Percentiles rank a stretch among this genome's conserved stretches.
Evolutionary conservation across 2,888 invertebrate genomes (phyloP).

Genomic region (Branchipolynoe longqiensis): DNA sequence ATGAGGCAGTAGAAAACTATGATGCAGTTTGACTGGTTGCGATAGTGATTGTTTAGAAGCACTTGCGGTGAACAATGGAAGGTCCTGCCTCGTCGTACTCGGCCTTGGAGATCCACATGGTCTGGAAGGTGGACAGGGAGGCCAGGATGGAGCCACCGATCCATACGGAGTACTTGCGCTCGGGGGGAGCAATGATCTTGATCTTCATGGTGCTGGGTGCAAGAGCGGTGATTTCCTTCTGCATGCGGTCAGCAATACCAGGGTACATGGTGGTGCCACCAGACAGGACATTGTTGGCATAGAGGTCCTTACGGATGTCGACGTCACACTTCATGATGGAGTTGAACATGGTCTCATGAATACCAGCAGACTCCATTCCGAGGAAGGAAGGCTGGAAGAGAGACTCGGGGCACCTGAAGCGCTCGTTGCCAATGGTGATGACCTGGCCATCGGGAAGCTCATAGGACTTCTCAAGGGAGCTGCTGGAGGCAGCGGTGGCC

Average conservation of each 20-base stretch:
- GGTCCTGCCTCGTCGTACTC: conserved; percentile 98
- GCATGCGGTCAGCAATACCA: conserved; percentile 98
- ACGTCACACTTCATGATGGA: conserved; percentile 80
- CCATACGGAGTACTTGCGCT: conserved; percentile 97
- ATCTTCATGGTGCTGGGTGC: conserved; percentile 86
- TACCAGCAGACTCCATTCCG: conserved; percentile 78
- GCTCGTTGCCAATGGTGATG: conserved; percentile 80
- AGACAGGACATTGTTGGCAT: conserved; percentile 87
- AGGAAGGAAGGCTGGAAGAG: conserved; percentile 79
- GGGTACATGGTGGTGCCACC: conserved; percentile 98
- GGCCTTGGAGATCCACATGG: conserved; percentile 98
- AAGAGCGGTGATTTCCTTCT: conserved; percentile 96
- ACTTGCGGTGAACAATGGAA: conserved; percentile 97
- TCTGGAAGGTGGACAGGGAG: conserved; percentile 93
- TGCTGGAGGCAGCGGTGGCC: conserved; percentile 81
- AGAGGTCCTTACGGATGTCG: conserved; percentile 80
- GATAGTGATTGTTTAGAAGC: conserved; percentile 90
- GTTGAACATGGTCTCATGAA: conserved; percentile 79
- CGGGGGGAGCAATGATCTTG: conserved; percentile 80
- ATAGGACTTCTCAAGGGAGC: conserved; percentile 78
- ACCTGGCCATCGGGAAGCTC: conserved; percentile 81
- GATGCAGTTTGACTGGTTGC: too few species aligned
- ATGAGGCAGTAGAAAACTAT: too few species aligned
- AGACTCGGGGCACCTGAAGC: conserved; percentile 79
- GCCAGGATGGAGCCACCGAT: conserved; percentile 98